A percentile compares a stretch with the other conserved stretches of the same genome.
Evolutionary conservation across 2,888 invertebrate genomes (phyloP).

Genomic region (Eurois occulta): DNA sequence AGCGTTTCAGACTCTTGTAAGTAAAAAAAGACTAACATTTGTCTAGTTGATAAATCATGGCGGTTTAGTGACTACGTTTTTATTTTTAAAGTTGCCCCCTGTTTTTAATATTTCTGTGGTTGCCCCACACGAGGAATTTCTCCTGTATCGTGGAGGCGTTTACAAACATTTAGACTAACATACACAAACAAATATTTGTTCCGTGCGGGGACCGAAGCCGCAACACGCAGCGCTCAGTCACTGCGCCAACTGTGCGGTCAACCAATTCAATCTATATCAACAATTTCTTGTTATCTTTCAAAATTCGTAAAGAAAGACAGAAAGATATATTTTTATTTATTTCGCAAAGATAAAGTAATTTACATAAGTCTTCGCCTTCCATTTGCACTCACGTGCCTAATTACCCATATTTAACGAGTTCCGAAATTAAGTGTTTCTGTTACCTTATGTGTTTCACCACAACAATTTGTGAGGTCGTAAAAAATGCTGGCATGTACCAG

Average conservation of each 20-base stretch:
- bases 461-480: slow-evolving; percentile 57
- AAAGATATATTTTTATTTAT: not conserved
- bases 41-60: not conserved
- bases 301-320: not conserved
- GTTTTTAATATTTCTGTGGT: too few species aligned
- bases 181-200: too few species aligned
- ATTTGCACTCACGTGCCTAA: slow-evolving; percentile 20
- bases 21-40: not conserved
- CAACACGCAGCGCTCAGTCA: too few species aligned
- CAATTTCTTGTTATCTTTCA: not conserved
- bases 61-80: not conserved
- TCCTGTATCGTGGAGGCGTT: too few species aligned
- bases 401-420: slow-evolving; percentile 55
- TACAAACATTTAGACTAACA: too few species aligned
- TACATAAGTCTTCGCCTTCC: not conserved
- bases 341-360: not conserved
- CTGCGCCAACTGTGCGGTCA: too few species aligned
- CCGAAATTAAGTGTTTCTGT: slow-evolving; percentile 40
- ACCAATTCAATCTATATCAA: not conserved
- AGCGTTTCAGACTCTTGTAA: not conserved
- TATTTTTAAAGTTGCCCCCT: too few species aligned
- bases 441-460: slow-evolving; percentile 45
- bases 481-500: slow-evolving; percentile 62
- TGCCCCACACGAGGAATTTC: not conserved
- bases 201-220: too few species aligned